These are phyloP conservation scores for Labeo calbasu DNA, from an alignment of 2,797 vertebrate species.

Conservation along the genomic window DNA sequence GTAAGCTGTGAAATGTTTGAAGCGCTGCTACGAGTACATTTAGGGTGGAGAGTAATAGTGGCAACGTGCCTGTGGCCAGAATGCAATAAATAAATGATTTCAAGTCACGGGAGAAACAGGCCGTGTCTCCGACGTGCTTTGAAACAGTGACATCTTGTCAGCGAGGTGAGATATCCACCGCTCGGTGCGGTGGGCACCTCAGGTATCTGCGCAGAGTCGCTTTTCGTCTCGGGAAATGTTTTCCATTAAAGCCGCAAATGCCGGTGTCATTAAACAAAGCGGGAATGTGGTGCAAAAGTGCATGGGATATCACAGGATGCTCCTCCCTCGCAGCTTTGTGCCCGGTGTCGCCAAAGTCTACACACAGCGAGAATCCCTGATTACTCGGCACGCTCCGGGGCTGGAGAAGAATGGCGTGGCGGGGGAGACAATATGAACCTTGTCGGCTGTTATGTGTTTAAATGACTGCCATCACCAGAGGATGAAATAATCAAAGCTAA, in stretches of 20 bases:
- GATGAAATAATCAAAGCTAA: slow-evolving; percentile 61
- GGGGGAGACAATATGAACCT: slow-evolving; percentile 57
- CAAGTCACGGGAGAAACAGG: slow-evolving; percentile 34
- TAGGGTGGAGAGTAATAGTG: slow-evolving; percentile 51
- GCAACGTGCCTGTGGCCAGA: slow-evolving; percentile 52
- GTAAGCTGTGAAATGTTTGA: slow-evolving; percentile 53
- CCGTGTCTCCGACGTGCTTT: slow-evolving; percentile 42
- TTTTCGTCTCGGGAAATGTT: slow-evolving; percentile 24
- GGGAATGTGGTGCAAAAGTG: not conserved
- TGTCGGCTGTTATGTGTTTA: slow-evolving; percentile 57
- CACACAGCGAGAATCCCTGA: slow-evolving; percentile 50
- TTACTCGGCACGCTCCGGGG: slow-evolving; percentile 38
- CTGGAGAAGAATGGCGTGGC: slow-evolving; percentile 45
- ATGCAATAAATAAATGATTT: slow-evolving; percentile 61
- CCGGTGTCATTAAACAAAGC: slow-evolving; percentile 25
- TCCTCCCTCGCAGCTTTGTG: slow-evolving; percentile 23
- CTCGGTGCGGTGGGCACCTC: slow-evolving; percentile 27
- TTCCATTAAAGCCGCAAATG: slow-evolving; percentile 42
- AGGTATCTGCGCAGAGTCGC: not conserved
- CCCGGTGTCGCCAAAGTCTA: slow-evolving; percentile 34
- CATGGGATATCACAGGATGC: slow-evolving; percentile 35
- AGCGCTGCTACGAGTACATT: slow-evolving; percentile 53
- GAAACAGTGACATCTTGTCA: slow-evolving; percentile 57
- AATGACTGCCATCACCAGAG: slow-evolving; percentile 51
- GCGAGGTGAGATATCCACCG: slow-evolving; percentile 48